Base-by-base conservation (phyloP, 1,140 invertebrate species). In the Lysiphlebus fabarum region DNA sequence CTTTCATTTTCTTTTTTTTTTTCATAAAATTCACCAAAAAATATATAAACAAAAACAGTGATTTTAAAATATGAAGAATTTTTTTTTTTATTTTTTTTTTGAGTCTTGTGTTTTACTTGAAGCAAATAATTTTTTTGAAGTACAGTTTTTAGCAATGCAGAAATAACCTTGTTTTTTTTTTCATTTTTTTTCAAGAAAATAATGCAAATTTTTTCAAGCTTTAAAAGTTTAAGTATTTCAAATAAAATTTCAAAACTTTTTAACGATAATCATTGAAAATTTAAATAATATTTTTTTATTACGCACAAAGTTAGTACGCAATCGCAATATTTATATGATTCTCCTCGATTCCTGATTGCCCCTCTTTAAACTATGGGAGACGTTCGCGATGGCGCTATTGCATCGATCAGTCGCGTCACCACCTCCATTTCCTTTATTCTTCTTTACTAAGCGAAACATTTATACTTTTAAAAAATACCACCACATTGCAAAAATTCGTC, bases 321-420 rank as follows among this genome's bases (percentile, higher is more conserved):
- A 44, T 59, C 44, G 12, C 41, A 33, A 10, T 48, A 49, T 12
- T 40, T 17, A 36, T 7, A 37, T 26, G 4, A 26, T 26, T 26
- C 17, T 26, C 17, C 17, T 26, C 17, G 17, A n/a, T n/a, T n/a
- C n/a, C n/a, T n/a, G n/a, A n/a, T 26, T 26, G 17, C 17, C 17
- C 17, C 44, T 12, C 55, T 48, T 33, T 41, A 34, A 40, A 43
- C 17, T 36, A 53, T 44, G 36, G 37, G 44, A 55, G 43, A 36
- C 14, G 12, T 53, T 45, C 58, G 58, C 59, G 63, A 66, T 60
- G 72, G 72, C 72, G 72, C 72, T 70, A 65, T 76, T 72, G 73
- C 71, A 77, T 77, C 72, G 75, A 77, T 77, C 75, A 76, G 75
- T 68, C 74, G 69, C 67, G 69, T 64, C 68, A 50, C 65, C 64